Base-by-base conservation (phyloP, 1,140 invertebrate species). In the Cydia amplana region DNA sequence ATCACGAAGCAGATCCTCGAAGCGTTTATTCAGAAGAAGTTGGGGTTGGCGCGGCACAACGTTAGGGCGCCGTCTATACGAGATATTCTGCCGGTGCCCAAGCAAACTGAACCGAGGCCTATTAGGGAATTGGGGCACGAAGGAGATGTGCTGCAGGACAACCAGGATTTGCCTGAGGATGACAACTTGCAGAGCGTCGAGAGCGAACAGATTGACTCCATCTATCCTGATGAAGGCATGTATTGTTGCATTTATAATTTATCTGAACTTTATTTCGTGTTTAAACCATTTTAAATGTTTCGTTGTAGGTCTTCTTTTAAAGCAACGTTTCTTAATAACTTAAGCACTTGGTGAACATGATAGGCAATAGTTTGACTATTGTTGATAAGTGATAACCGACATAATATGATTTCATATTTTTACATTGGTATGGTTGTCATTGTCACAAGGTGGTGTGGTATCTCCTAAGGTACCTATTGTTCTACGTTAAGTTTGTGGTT, bases 1-100 rank as follows among this genome's bases (percentile, higher is more conserved):
- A 96, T 96, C 85, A 96, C 95, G 20, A 93, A 95, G 85, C 95
- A 95, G 91, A 96, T 96, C 78, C 93, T 96, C 74, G 94, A 95
- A 84, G 95, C 95, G 77, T 96, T 94, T 84, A 93, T 96, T 73
- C 95, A 96, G 86, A 94, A 94, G 80, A 94, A 94, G 25, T 82
- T 96, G 32, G 93, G 94, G 16, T 82, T 89, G 28, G 86, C 88
- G 16, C 93, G 88, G 79, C 91, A 91, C 6, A 87, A 85, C 28
- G 86, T 91, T 6, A 93, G 91, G 77, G 90, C 94, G 9, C 95
- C 95, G 3, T 94, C 94, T 5, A 92, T 95, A 23, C 93, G 93
- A 28, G 95, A 95, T 75, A 95, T 95, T 74, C 84, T 95, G 23
- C 94, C 95, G 10, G 91, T 81, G 43, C 86, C 87, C 60, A 89